Evolutionary conservation across 2,888 invertebrate species (phyloP), one percentile per base, ranked within the genome.

Genomic region (Crocallis elinguaria): DNA sequence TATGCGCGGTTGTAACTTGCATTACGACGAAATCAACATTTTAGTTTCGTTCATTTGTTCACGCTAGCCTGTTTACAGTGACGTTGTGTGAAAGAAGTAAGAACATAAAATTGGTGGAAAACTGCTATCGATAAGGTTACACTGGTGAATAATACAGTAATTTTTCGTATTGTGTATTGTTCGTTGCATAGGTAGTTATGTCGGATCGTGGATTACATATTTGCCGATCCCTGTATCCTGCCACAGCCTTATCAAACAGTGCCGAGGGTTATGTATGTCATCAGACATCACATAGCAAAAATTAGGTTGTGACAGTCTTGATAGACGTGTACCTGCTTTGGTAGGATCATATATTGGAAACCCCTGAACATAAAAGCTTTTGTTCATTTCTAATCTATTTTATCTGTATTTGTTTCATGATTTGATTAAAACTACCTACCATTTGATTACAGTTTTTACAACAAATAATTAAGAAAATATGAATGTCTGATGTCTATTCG

Each of bases 1-100:
- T 77, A 77, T 75, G 73, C 76, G 81, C 79, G 75, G 66, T 69
- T 57, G 23, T 45, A 7, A 13, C 13, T 23, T 16, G 27, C 14
- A 14, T 32, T n/a, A 48, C 59, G 66, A 70, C 69, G 67, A 64
- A 68, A 62, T 62, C 19, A 49, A 60, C 70, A 70, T 64, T 73
- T 62, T 64, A 67, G 71, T 72, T 70, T 67, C 79, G 79, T 67
- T 79, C 77, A 75, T 77, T 76, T 63, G 75, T 77, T 75, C 77
- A 82, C 76, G 79, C 67, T 72, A 79, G 79, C 80, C 81, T 78
- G 78, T 83, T 84, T 80, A 75, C 77, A 79, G 87, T 88, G 86
- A 84, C 82, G 43, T 86, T 82, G 75, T 80, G 89, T 85, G 78
- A 79, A 81, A 79, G 36, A 49, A 68, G 78, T 79, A 81, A 79